phyloP scores from a whole-genome alignment of 2,113 vertebrate species.

The Burhinus bistriatus region DNA sequence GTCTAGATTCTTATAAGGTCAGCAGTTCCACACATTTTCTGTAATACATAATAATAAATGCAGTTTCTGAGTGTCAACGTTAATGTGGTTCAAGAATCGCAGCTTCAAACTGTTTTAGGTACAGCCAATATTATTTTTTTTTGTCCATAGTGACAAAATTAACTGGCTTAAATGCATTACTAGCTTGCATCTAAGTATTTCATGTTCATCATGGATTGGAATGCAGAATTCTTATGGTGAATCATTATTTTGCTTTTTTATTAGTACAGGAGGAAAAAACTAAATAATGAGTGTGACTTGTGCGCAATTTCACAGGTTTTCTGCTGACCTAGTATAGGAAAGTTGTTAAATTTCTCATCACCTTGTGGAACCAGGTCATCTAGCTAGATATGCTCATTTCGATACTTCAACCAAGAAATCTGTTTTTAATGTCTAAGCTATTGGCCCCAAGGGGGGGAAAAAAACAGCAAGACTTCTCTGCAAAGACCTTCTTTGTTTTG shows the following conservation, averaged over 20 bases:
- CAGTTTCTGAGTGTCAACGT: background rate
- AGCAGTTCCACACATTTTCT: background rate
- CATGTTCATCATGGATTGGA: background rate
- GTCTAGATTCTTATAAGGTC: constrained; percentile 18
- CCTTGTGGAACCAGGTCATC: background rate
- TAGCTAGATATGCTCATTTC: background rate
- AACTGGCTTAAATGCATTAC: background rate
- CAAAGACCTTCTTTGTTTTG: background rate
- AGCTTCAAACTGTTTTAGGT: background rate
- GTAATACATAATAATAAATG: background rate
- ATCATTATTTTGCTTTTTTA: background rate
- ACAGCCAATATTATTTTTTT: background rate
- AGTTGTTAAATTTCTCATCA: constrained; percentile 6
- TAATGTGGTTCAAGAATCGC: background rate
- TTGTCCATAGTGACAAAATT: background rate
- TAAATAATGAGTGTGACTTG: background rate
- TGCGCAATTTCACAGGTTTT: background rate
- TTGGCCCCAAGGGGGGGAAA: background rate
- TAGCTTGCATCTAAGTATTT: background rate
- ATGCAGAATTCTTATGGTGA: background rate
- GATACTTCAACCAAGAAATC: background rate
- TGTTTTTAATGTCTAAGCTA: background rate
- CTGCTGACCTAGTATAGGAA: background rate
- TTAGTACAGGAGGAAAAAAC: background rate
- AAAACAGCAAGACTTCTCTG: background rate